Conservation (phyloP, 2,797 vertebrate species). For the Protonibea diacanthus region DNA sequence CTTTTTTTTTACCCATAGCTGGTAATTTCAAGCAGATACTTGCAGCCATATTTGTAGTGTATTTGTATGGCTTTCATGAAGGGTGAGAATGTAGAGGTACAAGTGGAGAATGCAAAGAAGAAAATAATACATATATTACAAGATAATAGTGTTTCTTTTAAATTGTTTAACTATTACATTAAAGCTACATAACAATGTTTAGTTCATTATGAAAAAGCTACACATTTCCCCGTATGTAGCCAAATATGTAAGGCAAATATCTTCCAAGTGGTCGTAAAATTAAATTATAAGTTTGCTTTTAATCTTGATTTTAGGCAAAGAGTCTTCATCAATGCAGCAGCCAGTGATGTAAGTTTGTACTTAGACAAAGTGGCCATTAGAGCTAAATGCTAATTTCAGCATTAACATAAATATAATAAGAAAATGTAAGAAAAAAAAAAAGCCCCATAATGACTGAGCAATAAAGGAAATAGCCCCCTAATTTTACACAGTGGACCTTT, state of each 20-base stretch:
- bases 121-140: no score
- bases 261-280: background rate
- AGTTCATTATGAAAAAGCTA: background rate
- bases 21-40: constrained; percentile 1
- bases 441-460: no score
- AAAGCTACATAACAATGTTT: background rate
- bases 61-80: background rate
- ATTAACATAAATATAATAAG: no score
- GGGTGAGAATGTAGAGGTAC: background rate
- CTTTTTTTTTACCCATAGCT: background rate
- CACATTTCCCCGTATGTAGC: background rate
- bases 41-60: background rate
- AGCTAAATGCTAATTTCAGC: background rate
- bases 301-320: background rate
- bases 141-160: background rate
- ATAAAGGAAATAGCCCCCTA: no score
- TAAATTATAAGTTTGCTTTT: background rate
- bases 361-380: background rate
- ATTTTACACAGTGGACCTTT: no score
- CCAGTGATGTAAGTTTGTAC: no score
- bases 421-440: no score
- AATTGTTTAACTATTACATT: background rate
- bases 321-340: no score
- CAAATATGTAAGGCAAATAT: background rate
- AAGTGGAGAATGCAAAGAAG: background rate